These are phyloP conservation scores for Oryzias celebensis DNA, from an alignment of 2,113 vertebrate species.

Conservation along the genomic window DNA sequence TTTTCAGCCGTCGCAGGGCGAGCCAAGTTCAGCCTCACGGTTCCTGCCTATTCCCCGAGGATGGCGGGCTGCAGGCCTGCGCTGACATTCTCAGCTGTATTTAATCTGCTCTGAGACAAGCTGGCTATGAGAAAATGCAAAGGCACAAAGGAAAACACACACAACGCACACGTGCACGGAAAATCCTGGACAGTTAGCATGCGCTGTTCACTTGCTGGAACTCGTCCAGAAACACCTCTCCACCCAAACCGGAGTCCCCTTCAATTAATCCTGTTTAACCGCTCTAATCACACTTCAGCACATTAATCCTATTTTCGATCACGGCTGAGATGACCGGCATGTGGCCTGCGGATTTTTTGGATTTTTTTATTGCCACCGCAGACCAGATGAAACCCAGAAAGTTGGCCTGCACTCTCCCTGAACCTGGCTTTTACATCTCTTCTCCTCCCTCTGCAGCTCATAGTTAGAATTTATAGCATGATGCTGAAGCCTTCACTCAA, in stretches of 20 bases:
- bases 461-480: slow-evolving; percentile 86
- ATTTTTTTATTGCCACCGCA: slow-evolving; percentile 89
- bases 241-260: slow-evolving; percentile 81
- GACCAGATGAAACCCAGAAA: slow-evolving; percentile 94
- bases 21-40: slow-evolving; percentile 91
- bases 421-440: slow-evolving; percentile 86
- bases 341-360: slow-evolving; percentile 65
- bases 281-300: slow-evolving; percentile 99
- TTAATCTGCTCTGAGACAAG: slow-evolving; percentile 99
- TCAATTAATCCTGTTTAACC: slow-evolving; percentile 99
- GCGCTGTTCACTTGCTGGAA: slow-evolving; percentile 89
- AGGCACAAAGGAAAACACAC: slow-evolving; percentile 47
- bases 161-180: slow-evolving; percentile 66
- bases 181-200: slow-evolving; percentile 86
- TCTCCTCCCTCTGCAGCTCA: slow-evolving; percentile 34
- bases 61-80: slow-evolving; percentile 84
- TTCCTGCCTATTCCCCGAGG: slow-evolving; percentile 99
- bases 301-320: slow-evolving; percentile 99
- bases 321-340: slow-evolving; percentile 89
- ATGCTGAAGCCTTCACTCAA: slow-evolving; percentile 87
- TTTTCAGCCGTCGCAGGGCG: slow-evolving; percentile 84
- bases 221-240: slow-evolving; percentile 81
- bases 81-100: slow-evolving; percentile 99
- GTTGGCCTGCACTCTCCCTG: slow-evolving; percentile 92
- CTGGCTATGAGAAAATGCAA: slow-evolving; percentile 94